These are phyloP conservation scores for Caranx ignobilis DNA, from an alignment of 2,113 vertebrate species.

Conservation along the genomic window DNA sequence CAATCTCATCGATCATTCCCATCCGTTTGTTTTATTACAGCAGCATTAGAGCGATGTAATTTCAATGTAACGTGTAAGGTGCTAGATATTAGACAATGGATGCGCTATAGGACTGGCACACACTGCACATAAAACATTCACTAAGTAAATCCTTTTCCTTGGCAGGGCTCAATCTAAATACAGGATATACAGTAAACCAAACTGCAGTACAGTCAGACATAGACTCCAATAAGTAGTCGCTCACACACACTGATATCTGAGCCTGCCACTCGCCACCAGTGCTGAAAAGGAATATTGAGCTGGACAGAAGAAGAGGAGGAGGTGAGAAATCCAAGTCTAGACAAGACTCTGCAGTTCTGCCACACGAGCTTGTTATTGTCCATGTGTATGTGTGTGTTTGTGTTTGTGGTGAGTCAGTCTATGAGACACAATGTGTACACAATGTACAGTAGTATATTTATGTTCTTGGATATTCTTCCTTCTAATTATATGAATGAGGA, in stretches of 20 bases:
- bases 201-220: conserved; percentile 1
- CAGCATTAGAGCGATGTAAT: not conserved
- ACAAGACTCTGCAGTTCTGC: conserved; percentile 59
- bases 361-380: conserved; percentile 35
- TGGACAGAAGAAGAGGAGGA: conserved; percentile 72
- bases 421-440: conserved; percentile 14
- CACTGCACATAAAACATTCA: not conserved
- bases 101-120: not conserved
- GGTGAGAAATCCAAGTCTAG: conserved; percentile 69
- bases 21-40: conserved; percentile 47
- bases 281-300: conserved; percentile 52
- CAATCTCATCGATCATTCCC: conserved; percentile 56
- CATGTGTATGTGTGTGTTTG: conserved; percentile 16
- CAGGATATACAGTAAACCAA: conserved; percentile 5
- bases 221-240: conserved; percentile 37
- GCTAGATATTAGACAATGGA: not conserved
- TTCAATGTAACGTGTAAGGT: not conserved
- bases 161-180: not conserved
- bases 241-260: conserved; percentile 16
- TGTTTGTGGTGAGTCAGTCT: conserved; percentile 39
- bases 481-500: conserved; percentile 35
- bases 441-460: conserved; percentile 41
- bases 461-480: conserved; percentile 17
- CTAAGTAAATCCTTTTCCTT: not conserved
- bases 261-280: conserved; percentile 7